Conservation (phyloP, 2,113 vertebrate genomes). For the Nyctibius bracteatus region DNA sequence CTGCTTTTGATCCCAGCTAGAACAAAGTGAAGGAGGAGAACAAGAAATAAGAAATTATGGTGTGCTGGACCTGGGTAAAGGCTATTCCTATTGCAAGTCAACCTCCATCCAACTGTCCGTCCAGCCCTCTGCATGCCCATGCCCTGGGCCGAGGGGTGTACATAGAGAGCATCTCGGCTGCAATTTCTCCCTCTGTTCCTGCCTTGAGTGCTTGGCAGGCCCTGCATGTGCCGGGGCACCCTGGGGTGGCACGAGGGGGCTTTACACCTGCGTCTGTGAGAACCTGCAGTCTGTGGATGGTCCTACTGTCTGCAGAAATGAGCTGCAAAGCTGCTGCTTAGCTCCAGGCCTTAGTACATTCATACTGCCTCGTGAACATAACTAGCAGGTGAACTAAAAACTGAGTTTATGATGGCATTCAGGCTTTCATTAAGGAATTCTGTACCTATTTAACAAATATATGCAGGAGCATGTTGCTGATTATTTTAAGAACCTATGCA, state of each 20-base stretch:
- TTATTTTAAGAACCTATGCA: slow-evolving; percentile 53
- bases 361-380: background rate
- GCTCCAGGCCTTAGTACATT: background rate
- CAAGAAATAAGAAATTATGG: background rate
- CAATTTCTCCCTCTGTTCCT: background rate
- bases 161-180: background rate
- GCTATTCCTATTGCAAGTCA: background rate
- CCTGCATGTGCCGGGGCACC: background rate
- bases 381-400: background rate
- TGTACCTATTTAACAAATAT: slow-evolving; percentile 37
- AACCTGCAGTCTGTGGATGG: background rate
- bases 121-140: accelerated
- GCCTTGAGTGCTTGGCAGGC: background rate
- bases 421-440: slow-evolving; percentile 31
- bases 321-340: background rate
- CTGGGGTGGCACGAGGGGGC: background rate
- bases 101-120: background rate
- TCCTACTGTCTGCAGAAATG: background rate
- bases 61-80: background rate
- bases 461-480: slow-evolving; percentile 31
- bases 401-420: background rate
- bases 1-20: background rate
- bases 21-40: background rate
- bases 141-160: background rate
- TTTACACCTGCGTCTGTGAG: background rate